Conservation (phyloP, 2,113 vertebrate genomes). For the Scolopax mira region DNA sequence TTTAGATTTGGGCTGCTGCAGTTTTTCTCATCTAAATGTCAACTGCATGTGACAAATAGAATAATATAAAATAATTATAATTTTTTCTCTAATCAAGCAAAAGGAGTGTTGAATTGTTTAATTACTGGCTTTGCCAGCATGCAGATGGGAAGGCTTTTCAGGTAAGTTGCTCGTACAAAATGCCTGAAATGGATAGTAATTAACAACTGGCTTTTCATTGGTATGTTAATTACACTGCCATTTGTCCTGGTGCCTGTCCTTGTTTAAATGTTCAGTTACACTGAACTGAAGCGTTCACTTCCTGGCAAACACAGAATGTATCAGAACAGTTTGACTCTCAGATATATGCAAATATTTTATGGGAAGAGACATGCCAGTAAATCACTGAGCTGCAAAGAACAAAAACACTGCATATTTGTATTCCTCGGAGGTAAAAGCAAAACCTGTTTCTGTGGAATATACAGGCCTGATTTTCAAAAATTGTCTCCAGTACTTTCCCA, state of each 20-base stretch:
- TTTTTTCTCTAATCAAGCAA: slow-evolving; percentile 50
- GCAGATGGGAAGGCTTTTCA: slow-evolving; percentile 52
- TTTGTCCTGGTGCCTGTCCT: slow-evolving; percentile 31
- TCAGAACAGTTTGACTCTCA: slow-evolving; percentile 54
- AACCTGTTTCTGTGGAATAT: neutral
- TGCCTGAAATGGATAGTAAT: slow-evolving; percentile 35
- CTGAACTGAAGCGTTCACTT: slow-evolving; percentile 34
- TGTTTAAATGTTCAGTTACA: slow-evolving; percentile 33
- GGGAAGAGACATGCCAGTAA: slow-evolving; percentile 55
- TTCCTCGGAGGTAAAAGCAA: slow-evolving; percentile 39
- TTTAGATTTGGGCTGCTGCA: neutral
- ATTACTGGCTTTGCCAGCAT: slow-evolving; percentile 38
- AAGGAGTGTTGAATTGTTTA: slow-evolving; percentile 50
- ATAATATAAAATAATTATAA: slow-evolving; percentile 31
- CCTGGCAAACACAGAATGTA: slow-evolving; percentile 55
- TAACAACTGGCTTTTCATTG: slow-evolving; percentile 41
- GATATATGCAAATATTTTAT: slow-evolving; percentile 68
- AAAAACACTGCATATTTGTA: slow-evolving; percentile 53
- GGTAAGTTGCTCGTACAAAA: slow-evolving; percentile 47
- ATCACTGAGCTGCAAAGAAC: slow-evolving; percentile 60
- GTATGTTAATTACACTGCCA: slow-evolving; percentile 33
- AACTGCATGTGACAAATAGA: slow-evolving; percentile 27
- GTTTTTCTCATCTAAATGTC: slow-evolving; percentile 26
- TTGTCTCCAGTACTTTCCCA: neutral
- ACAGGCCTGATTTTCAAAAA: slow-evolving; percentile 13